Base-by-base conservation (phyloP, 1,140 invertebrate species). In the Parasteatoda tepidariorum region DNA sequence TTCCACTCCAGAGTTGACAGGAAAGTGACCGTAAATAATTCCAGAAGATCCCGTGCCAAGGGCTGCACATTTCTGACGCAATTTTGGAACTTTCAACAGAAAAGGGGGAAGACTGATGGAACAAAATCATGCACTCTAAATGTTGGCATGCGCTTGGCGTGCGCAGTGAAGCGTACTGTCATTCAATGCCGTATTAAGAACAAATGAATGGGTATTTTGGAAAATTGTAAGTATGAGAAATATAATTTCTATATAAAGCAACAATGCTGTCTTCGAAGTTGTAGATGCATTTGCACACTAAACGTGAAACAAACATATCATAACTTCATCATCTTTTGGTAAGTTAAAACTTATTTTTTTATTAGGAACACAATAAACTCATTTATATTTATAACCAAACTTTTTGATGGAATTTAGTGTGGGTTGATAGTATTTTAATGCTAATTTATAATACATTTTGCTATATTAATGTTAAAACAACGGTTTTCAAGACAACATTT, bases 191-290 rank as follows among this genome's bases (percentile, higher is more conserved):
- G 26, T 71, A n/a, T 30, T 71, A 26, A 30, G 15, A 41, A 24
- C 41, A 41, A 55, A 55, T 31, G 68, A 71, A 55, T 41, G 30
- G 24, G 24, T 26, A 26, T 41, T 71, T 48, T 34, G 41, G 4
- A 55, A 54, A 71, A 26, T 24, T 54, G 38, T 55, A 41, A 41
- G 18, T 22, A 55, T 22, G 4, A 30, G 67, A 31, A 18, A n/a
- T 18, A 18, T n/a, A n/a, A 30, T 54, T 33, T 71, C 68, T 55
- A 71, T 71, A 71, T 71, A 71, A 71, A 57, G n/a, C n/a, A n/a
- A n/a, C n/a, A n/a, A n/a, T n/a, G n/a, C n/a, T n/a, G n/a, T n/a
- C n/a, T n/a, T n/a, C n/a, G n/a, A n/a, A n/a, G n/a, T n/a, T n/a
- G n/a, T n/a, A n/a, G n/a, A n/a, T n/a, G n/a, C n/a, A n/a, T n/a